Conservation (phyloP, 2,113 vertebrate species). For the Condylura cristata region DNA sequence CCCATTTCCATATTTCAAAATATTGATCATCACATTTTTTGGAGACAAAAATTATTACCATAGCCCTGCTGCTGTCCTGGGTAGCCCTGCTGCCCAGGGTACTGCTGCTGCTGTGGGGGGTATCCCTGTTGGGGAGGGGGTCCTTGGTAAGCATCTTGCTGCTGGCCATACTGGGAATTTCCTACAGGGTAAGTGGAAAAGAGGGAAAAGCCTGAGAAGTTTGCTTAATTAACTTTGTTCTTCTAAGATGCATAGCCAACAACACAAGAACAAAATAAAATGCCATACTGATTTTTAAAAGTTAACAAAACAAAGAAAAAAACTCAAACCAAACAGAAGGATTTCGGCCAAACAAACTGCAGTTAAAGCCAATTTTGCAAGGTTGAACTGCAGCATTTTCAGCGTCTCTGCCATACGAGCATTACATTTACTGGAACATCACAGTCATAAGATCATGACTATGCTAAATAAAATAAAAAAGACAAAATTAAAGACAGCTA, state of each 20-base stretch:
- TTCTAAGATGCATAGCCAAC: slow-evolving; percentile 87
- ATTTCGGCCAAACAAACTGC: slow-evolving; percentile 90
- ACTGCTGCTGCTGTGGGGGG: slow-evolving; percentile 93
- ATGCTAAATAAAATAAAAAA: slow-evolving; percentile 87
- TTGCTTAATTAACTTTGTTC: slow-evolving; percentile 42
- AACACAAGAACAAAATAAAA: slow-evolving; percentile 89
- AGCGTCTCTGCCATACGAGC: slow-evolving; percentile 89
- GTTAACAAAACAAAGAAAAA: slow-evolving; percentile 88
- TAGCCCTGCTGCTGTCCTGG: slow-evolving; percentile 97
- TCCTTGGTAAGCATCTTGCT: slow-evolving; percentile 98
- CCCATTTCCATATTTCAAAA: background rate
- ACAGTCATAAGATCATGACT: slow-evolving; percentile 88
- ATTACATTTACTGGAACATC: slow-evolving; percentile 88
- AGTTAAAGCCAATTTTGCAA: slow-evolving; percentile 89
- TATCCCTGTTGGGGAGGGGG: slow-evolving; percentile 97
- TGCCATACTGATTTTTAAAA: slow-evolving; percentile 84
- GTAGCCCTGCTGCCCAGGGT: slow-evolving; percentile 91
- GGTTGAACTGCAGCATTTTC: slow-evolving; percentile 89
- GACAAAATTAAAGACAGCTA: slow-evolving; percentile 92
- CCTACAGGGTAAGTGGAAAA: slow-evolving; percentile 87
- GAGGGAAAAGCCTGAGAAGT: slow-evolving; percentile 71
- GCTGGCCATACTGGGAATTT: slow-evolving; percentile 95
- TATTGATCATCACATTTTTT: background rate
- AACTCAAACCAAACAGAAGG: slow-evolving; percentile 90
- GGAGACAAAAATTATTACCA: slow-evolving; percentile 84